Evolutionary conservation across 2,888 invertebrate genomes (phyloP).

Genomic region (Eupelmus urozonus): DNA sequence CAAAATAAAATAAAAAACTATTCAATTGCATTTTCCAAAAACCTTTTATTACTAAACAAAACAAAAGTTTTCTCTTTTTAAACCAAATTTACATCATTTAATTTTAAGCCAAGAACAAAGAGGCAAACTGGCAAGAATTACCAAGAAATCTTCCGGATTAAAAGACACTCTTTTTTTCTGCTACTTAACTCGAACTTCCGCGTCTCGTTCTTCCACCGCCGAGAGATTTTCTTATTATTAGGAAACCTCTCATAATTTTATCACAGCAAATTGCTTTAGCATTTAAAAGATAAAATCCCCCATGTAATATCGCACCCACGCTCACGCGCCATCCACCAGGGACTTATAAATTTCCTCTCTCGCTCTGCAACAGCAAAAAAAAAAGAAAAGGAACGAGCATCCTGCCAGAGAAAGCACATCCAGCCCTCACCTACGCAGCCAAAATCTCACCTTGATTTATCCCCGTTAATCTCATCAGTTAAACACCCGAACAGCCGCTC

Average conservation of each 20-base stretch:
- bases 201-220: not conserved
- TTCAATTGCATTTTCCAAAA: too few species aligned
- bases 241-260: slow-evolving; percentile 31
- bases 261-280: slow-evolving; percentile 34
- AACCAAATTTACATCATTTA: not conserved
- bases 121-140: not conserved
- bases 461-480: slow-evolving; percentile 29
- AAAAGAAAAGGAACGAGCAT: not conserved
- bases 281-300: slow-evolving; percentile 44
- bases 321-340: slow-evolving; percentile 15
- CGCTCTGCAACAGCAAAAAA: not conserved
- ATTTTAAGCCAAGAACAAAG: not conserved
- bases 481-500: not conserved
- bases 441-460: slow-evolving; percentile 20
- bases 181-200: not conserved
- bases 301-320: too few species aligned
- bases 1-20: too few species aligned
- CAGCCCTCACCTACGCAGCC: not conserved
- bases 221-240: slow-evolving; percentile 25
- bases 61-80: too few species aligned
- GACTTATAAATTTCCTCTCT: slow-evolving; percentile 42
- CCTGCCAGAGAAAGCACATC: not conserved
- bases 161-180: slow-evolving; percentile 9
- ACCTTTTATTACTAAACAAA: not conserved
- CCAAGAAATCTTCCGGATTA: slow-evolving; percentile 16